A percentile compares a stretch with the other conserved stretches of the same genome.
phyloP scores from a whole-genome alignment of 2,113 vertebrate species.

The Struthidea cinerea region DNA sequence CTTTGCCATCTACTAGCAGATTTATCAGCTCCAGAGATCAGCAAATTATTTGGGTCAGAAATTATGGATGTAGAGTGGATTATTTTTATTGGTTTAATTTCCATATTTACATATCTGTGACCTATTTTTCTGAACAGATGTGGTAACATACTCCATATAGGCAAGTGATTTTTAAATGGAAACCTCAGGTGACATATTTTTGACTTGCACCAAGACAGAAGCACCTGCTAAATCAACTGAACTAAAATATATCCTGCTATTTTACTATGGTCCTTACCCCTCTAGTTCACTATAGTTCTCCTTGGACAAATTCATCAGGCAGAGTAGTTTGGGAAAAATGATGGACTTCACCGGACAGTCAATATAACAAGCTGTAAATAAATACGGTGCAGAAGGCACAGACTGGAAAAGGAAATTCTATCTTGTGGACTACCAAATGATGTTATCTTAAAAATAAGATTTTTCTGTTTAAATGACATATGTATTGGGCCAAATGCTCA shows the following conservation, averaged over 20 bases:
- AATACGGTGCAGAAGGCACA: not conserved
- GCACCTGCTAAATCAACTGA: not conserved
- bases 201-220: not conserved
- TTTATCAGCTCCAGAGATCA: not conserved
- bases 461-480: not conserved
- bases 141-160: not conserved
- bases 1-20: not conserved
- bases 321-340: not conserved
- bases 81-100: slow-evolving; percentile 1
- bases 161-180: not conserved
- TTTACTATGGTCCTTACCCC: not conserved
- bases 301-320: not conserved
- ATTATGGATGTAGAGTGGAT: not conserved
- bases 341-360: not conserved
- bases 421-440: not conserved
- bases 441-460: not conserved
- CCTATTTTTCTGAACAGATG: not conserved
- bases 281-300: not conserved
- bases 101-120: not conserved
- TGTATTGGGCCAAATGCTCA: not conserved
- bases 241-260: not conserved
- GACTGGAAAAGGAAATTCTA: not conserved
- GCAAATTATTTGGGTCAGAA: not conserved
- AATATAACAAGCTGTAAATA: not conserved
- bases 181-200: not conserved